Evolutionary conservation across 2,113 vertebrate species (phyloP).

Genomic region (Etheostoma spectabile): DNA sequence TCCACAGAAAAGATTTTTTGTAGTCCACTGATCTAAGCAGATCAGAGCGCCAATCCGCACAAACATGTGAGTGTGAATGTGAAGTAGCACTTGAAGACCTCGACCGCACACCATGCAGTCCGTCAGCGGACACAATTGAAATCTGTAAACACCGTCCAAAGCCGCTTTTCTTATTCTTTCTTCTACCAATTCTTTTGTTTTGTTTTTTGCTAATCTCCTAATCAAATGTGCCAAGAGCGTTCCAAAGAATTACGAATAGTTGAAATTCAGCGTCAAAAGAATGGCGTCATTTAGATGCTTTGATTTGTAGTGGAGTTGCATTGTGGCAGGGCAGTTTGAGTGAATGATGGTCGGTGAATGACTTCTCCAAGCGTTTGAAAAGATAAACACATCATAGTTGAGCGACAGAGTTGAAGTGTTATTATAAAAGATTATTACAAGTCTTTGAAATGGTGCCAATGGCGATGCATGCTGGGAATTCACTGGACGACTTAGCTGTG

Average conservation of each 20-base stretch:
- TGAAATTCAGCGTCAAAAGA: slow-evolving; percentile 84
- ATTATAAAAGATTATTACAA: slow-evolving; percentile 63
- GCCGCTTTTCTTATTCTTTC: slow-evolving; percentile 83
- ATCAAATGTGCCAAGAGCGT: slow-evolving; percentile 90
- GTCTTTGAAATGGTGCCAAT: slow-evolving; percentile 28
- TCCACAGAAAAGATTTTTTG: slow-evolving; percentile 20
- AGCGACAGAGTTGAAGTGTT: slow-evolving; percentile 59
- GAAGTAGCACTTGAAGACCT: slow-evolving; percentile 92
- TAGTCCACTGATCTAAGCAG: slow-evolving; percentile 29
- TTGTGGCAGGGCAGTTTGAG: slow-evolving; percentile 85
- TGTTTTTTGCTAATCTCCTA: slow-evolving; percentile 79
- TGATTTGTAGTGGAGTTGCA: slow-evolving; percentile 74
- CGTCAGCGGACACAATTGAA: slow-evolving; percentile 88
- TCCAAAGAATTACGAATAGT: slow-evolving; percentile 86
- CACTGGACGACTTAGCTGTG: not conserved
- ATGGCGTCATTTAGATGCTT: slow-evolving; percentile 86
- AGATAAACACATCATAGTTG: slow-evolving; percentile 56
- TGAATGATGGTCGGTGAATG: slow-evolving; percentile 82
- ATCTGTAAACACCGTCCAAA: slow-evolving; percentile 90
- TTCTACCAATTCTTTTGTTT: slow-evolving; percentile 74
- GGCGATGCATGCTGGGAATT: slow-evolving; percentile 7
- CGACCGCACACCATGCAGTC: slow-evolving; percentile 86
- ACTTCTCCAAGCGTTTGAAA: slow-evolving; percentile 67
- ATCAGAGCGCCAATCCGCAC: slow-evolving; percentile 47
- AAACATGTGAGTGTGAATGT: slow-evolving; percentile 74